Base-by-base conservation (phyloP, 37 sponge, comb jelly and placozoan species). In the Bolinopsis microptera region DNA sequence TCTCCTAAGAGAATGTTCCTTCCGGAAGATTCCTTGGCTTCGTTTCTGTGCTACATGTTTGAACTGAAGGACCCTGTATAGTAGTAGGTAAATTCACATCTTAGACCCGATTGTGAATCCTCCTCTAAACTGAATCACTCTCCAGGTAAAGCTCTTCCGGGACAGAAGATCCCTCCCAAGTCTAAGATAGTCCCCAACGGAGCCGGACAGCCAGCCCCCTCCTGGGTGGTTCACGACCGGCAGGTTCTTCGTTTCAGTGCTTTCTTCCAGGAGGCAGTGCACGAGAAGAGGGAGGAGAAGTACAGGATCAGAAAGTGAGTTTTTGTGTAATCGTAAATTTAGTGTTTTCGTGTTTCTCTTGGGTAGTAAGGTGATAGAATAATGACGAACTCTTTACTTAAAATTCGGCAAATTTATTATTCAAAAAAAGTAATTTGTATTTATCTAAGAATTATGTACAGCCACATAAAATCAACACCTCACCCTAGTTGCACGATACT, bases 221-320 rank as follows among this genome's bases (percentile, higher is more conserved):
- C 99, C 0, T 98, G 99, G 99, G 96, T 98, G 35, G 99, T 97
- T 68, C 97, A 97, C 93, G 99, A 98, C 93, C 94, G 96, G 74
- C 97, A 98, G 94, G 99, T 98, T n/a, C 94, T 98, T 69, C 68
- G 96, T 28, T 98, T 98, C 92, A 86, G 94, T 93, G 97, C 95
- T 24, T 98, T 96, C 94, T 98, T 96, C 76, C 97, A 98, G 76
- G 99, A 98, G 93, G 95, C 95, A 13, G 96, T 98, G 0, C 97
- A 97, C 27, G 99, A 98, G 93, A 95, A 94, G 92, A 38, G 95
- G 32, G 97, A 96, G 69, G 99, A 98, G 94, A 92, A 92, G 93
- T 98, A 94, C 77, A 96, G 99, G 36, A 93, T 96, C 13, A 93
- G 99, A 0, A 94, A 94, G 75, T 96, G 38, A 38, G 38, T 70